Percentiles rank a stretch among this genome's conserved stretches.
Conservation (phyloP, 2,888 invertebrate genomes). For the Dioctria linearis region DNA sequence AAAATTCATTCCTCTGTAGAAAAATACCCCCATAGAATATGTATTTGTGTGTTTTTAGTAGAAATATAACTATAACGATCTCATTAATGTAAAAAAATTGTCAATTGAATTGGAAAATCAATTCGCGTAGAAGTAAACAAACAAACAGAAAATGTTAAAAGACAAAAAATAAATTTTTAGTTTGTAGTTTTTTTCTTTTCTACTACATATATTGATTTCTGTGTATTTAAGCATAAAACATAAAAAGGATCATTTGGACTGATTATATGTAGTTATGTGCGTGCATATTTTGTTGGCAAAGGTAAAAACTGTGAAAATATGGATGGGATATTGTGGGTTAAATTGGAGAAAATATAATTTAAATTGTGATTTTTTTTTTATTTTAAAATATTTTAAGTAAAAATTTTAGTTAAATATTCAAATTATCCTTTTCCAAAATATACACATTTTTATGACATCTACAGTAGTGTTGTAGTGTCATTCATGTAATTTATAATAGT, state of each 20-base stretch:
- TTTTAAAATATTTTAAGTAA: too few species aligned
- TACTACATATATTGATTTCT: neutral
- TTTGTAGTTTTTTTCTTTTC: neutral
- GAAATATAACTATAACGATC: conserved; percentile 33
- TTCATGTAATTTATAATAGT: too few species aligned
- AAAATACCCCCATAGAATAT: conserved; percentile 17
- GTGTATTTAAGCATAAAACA: neutral
- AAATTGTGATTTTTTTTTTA: too few species aligned
- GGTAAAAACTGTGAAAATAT: too few species aligned
- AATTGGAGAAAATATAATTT: too few species aligned
- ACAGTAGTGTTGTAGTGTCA: too few species aligned
- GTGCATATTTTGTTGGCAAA: too few species aligned
- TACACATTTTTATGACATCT: too few species aligned
- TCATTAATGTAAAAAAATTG: conserved; percentile 40
- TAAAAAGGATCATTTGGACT: neutral
- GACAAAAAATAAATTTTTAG: neutral
- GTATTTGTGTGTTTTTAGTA: conserved; percentile 24
- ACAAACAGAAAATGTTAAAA: neutral
- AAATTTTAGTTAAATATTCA: too few species aligned
- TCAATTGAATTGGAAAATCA: conserved; percentile 37
- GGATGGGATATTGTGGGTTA: too few species aligned
- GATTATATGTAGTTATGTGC: neutral
- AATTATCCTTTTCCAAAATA: too few species aligned
- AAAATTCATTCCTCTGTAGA: conserved; percentile 32
- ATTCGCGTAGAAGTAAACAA: neutral